phyloP scores from a whole-genome alignment of 2,113 vertebrate genomes.

The Channa argus region DNA sequence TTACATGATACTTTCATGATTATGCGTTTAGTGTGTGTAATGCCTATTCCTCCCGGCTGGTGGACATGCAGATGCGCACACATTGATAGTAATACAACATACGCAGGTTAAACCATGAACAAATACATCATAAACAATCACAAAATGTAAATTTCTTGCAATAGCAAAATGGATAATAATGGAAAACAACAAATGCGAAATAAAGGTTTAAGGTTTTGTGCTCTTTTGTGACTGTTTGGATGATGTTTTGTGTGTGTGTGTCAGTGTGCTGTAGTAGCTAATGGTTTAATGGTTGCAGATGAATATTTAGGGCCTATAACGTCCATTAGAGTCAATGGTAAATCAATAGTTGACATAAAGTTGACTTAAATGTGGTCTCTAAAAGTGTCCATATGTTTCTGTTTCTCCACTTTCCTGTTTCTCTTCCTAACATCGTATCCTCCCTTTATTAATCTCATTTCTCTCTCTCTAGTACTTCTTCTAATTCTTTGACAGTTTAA shows the following conservation, averaged over 20 bases:
- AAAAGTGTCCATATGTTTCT: slow-evolving; percentile 57
- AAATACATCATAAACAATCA: neutral
- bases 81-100: neutral
- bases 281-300: slow-evolving; percentile 58
- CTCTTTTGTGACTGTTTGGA: no score
- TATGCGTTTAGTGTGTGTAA: neutral
- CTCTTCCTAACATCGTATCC: neutral
- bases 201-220: no score
- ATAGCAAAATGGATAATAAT: neutral
- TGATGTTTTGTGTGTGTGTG: neutral
- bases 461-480: neutral
- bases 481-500: neutral
- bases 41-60: neutral
- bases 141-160: neutral
- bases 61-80: neutral
- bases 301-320: slow-evolving; percentile 54
- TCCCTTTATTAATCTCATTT: neutral
- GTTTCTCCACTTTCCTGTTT: neutral
- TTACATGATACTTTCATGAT: neutral
- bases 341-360: slow-evolving; percentile 73
- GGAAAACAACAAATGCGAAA: neutral
- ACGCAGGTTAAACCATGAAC: neutral
- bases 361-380: slow-evolving; percentile 51
- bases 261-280: slow-evolving; percentile 33
- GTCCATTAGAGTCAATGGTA: slow-evolving; percentile 67